Conservation (phyloP, 1,140 invertebrate species). For the Trichoplusia ni region DNA sequence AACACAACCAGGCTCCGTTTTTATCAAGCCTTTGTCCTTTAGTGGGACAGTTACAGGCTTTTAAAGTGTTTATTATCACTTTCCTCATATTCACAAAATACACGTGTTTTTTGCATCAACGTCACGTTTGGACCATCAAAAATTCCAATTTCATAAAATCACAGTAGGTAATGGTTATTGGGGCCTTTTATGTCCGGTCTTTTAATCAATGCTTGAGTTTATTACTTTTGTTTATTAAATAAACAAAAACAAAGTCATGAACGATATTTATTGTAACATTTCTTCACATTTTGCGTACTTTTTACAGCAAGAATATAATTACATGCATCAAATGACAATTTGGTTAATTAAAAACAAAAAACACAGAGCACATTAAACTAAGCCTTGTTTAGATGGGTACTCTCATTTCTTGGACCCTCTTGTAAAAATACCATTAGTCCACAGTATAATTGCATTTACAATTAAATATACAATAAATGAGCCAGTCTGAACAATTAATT, state of each 20-base stretch:
- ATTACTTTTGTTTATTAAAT: conserved; percentile 19
- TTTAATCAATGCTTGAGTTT: conserved; percentile 26
- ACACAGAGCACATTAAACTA: too few species aligned
- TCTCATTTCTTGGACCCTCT: too few species aligned
- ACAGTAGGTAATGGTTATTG: conserved; percentile 31
- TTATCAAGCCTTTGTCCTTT: too few species aligned
- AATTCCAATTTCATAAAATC: conserved; percentile 30
- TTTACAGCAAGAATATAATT: neutral
- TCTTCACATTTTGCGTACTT: too few species aligned
- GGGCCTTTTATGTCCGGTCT: conserved; percentile 18
- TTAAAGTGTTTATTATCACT: too few species aligned
- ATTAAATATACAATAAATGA: conserved; percentile 39
- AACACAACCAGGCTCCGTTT: too few species aligned
- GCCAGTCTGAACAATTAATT: conserved; percentile 56
- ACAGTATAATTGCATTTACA: conserved; percentile 35
- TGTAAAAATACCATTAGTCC: conserved; percentile 17
- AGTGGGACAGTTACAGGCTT: too few species aligned
- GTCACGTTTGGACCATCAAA: conserved; percentile 20
- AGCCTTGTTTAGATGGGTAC: too few species aligned
- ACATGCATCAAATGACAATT: neutral
- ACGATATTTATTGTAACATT: too few species aligned
- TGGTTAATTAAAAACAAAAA: neutral
- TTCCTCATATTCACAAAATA: neutral
- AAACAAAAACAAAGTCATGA: neutral
- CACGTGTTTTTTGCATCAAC: neutral